phyloP scores from a whole-genome alignment of 2,888 invertebrate species.

The Tholera decimalis region DNA sequence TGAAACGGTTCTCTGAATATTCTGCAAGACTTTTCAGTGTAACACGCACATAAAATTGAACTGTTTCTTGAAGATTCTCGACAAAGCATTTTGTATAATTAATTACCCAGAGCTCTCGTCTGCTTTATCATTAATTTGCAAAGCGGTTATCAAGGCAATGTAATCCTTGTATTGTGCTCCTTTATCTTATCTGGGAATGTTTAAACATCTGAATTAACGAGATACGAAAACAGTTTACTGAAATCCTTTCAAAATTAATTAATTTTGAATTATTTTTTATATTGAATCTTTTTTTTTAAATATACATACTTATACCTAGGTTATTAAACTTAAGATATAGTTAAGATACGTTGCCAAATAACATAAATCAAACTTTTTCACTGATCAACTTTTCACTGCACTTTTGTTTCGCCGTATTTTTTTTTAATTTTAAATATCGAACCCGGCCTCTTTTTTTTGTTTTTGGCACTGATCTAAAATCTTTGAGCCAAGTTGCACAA shows the following conservation, averaged over 20 bases:
- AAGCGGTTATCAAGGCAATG: conserved; percentile 53
- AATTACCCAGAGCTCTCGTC: conserved; percentile 11
- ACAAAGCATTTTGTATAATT: conserved; percentile 6
- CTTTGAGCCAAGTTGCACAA: conserved; percentile 55
- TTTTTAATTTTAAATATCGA: conserved; percentile 22
- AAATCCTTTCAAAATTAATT: conserved; percentile 10
- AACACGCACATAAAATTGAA: conserved; percentile 5
- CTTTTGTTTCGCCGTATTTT: conserved; percentile 10
- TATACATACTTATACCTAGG: no score
- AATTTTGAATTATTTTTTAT: conserved; percentile 3
- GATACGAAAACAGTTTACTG: conserved; percentile 24
- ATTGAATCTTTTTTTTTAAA: conserved; percentile 5
- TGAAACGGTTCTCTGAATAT: conserved; percentile 51
- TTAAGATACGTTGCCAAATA: background rate
- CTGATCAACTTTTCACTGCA: conserved; percentile 48
- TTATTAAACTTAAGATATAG: background rate
- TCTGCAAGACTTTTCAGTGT: conserved; percentile 17
- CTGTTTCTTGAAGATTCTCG: background rate
- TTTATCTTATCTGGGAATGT: conserved; percentile 69
- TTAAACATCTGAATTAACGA: conserved; percentile 42
- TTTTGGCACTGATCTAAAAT: conserved; percentile 47
- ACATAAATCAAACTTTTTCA: conserved; percentile 26
- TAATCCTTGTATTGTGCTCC: conserved; percentile 62
- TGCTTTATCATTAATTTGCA: conserved; percentile 51
- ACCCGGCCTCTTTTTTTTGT: conserved; percentile 15